Conservation (phyloP, 2,797 vertebrate species). For the Sphenopsis melanotis region DNA sequence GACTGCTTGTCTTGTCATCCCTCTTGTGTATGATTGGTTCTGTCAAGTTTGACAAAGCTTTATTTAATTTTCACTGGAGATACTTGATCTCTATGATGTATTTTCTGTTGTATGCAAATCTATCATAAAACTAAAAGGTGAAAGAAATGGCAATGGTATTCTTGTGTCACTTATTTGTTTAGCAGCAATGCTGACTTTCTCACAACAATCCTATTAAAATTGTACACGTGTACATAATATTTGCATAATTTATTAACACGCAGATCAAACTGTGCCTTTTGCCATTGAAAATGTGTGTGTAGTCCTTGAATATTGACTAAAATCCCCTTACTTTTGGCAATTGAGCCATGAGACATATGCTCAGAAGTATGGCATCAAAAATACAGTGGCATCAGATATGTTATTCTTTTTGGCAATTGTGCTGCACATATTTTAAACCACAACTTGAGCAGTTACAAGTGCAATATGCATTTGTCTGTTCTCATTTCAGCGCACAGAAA, state of each 20-base stretch:
- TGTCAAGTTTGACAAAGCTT: slow-evolving; percentile 84
- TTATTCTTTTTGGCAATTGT: slow-evolving; percentile 58
- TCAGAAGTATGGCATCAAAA: slow-evolving; percentile 62
- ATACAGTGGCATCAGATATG: slow-evolving; percentile 17
- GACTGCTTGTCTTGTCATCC: slow-evolving; percentile 81
- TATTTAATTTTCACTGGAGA: slow-evolving; percentile 81
- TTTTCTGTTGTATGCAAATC: slow-evolving; percentile 79
- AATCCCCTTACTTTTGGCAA: slow-evolving; percentile 68
- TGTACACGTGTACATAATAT: slow-evolving; percentile 61
- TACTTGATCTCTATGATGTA: slow-evolving; percentile 80
- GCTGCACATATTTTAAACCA: slow-evolving; percentile 47
- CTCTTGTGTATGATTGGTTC: slow-evolving; percentile 79
- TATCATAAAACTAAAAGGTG: slow-evolving; percentile 73
- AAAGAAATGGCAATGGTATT: slow-evolving; percentile 68
- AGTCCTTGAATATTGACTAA: slow-evolving; percentile 70
- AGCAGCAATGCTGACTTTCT: slow-evolving; percentile 55
- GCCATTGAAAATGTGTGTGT: slow-evolving; percentile 62
- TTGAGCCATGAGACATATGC: slow-evolving; percentile 69
- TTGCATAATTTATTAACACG: slow-evolving; percentile 66
- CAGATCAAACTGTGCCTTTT: slow-evolving; percentile 67
- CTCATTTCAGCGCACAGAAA: slow-evolving; percentile 16
- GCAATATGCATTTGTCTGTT: slow-evolving; percentile 35
- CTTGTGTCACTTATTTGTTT: slow-evolving; percentile 62
- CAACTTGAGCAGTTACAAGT: slow-evolving; percentile 60
- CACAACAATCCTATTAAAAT: slow-evolving; percentile 64